These are phyloP conservation scores for Antechinus stuartii DNA, from an alignment of 2,113 vertebrate species.

Conservation along the genomic window DNA sequence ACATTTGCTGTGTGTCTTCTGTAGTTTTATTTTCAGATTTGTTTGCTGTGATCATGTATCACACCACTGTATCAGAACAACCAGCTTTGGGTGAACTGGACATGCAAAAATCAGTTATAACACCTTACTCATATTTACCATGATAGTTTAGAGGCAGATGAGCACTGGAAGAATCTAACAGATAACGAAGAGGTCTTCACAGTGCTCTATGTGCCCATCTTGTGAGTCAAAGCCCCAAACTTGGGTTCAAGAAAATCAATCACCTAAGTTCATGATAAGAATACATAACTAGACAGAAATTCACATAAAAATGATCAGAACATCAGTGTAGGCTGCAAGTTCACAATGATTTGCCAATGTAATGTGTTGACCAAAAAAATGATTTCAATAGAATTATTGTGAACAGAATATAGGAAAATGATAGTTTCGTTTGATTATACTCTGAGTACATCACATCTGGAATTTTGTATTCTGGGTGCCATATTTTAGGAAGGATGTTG, in stretches of 20 bases:
- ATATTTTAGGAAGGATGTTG: neutral
- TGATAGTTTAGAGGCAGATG: neutral
- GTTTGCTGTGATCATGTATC: neutral
- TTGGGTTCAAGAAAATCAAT: neutral
- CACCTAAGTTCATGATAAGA: neutral
- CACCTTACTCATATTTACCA: neutral
- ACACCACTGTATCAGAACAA: neutral
- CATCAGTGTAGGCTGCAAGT: neutral
- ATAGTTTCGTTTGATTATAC: neutral
- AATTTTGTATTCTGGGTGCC: neutral
- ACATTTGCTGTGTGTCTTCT: neutral
- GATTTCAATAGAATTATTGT: neutral
- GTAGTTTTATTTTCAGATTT: neutral
- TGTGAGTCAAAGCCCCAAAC: neutral
- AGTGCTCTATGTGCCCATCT: neutral
- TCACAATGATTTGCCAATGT: neutral
- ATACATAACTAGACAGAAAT: neutral
- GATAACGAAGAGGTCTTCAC: neutral
- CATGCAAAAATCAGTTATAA: constrained; percentile 7
- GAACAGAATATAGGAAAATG: neutral
- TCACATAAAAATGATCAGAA: neutral
- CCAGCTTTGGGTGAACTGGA: neutral
- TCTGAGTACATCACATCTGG: neutral
- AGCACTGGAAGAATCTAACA: neutral
- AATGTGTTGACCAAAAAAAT: neutral